Evolutionary conservation across 2,113 vertebrate species (phyloP).

Genomic region (Motacilla tschutschensis): DNA sequence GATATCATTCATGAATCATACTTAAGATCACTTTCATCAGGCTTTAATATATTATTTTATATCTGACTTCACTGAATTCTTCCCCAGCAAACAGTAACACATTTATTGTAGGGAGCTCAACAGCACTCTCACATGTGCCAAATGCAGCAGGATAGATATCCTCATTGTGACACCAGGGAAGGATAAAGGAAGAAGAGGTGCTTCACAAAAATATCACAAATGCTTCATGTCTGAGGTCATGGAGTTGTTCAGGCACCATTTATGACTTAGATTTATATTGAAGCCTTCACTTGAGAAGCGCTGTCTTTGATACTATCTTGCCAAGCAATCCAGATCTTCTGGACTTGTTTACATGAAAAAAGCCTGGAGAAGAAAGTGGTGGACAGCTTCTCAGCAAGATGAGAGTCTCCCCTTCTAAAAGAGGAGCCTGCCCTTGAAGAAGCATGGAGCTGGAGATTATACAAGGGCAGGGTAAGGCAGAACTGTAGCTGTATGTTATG

Average conservation of each 20-base stretch:
- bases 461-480: background rate
- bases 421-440: background rate
- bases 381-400: background rate
- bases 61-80: background rate
- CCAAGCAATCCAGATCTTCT: background rate
- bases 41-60: background rate
- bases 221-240: background rate
- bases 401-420: background rate
- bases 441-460: background rate
- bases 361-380: background rate
- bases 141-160: background rate
- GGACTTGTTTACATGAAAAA: background rate
- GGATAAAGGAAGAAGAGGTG: background rate
- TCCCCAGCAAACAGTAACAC: background rate
- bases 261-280: background rate
- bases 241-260: background rate
- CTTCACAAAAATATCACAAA: background rate
- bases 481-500: background rate
- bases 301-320: background rate
- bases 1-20: background rate
- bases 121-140: background rate
- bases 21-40: background rate
- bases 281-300: background rate
- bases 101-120: background rate
- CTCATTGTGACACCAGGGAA: background rate